Evolutionary conservation across 2,888 invertebrate species (phyloP).

Genomic region (Agonopterix subpropinquella): DNA sequence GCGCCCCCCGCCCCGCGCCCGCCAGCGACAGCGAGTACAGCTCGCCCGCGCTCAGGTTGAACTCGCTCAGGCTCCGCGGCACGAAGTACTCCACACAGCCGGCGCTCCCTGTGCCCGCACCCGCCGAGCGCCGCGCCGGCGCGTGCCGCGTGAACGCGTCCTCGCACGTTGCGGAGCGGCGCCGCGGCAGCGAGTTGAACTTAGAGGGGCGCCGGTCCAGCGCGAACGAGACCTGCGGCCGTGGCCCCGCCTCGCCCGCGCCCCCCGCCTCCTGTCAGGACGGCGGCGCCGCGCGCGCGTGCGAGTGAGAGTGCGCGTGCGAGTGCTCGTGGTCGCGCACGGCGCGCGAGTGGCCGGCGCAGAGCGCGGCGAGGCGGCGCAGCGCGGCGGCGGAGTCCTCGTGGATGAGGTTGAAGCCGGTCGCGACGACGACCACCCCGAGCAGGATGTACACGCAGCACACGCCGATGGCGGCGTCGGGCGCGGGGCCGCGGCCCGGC

Average conservation of each 20-base stretch:
- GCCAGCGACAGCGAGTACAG: conserved; percentile 30
- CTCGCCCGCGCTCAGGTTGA: conserved; percentile 80
- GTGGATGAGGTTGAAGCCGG: conserved; percentile 91
- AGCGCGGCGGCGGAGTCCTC: conserved; percentile 78
- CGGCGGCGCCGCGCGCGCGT: conserved; percentile 5
- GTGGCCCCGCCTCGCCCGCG: conserved; percentile 33
- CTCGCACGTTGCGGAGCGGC: conserved; percentile 48
- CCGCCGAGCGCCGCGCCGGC: conserved; percentile 78
- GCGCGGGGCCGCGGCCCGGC: conserved; percentile 76
- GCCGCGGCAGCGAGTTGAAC: conserved; percentile 76
- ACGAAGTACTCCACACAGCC: conserved; percentile 88
- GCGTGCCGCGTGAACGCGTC: conserved; percentile 79
- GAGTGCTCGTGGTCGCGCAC: conserved; percentile 45
- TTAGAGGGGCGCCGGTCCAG: conserved; percentile 58
- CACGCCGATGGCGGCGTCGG: conserved; percentile 83
- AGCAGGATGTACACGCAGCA: conserved; percentile 89
- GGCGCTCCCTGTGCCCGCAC: conserved; percentile 70
- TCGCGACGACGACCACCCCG: conserved; percentile 90
- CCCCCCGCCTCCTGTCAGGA: conserved; percentile 20
- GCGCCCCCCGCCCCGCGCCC: conserved; percentile 36
- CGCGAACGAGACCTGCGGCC: conserved; percentile 50
- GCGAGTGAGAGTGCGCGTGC: conserved; percentile 8
- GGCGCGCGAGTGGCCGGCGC: conserved; percentile 16
- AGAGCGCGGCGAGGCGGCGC: conserved; percentile 51
- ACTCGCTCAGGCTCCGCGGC: conserved; percentile 89